A percentile compares a stretch with the other conserved stretches of the same genome.
Evolutionary conservation across 64 coral and sea anemone species (phyloP).

Genomic region (Montipora capricornis): DNA sequence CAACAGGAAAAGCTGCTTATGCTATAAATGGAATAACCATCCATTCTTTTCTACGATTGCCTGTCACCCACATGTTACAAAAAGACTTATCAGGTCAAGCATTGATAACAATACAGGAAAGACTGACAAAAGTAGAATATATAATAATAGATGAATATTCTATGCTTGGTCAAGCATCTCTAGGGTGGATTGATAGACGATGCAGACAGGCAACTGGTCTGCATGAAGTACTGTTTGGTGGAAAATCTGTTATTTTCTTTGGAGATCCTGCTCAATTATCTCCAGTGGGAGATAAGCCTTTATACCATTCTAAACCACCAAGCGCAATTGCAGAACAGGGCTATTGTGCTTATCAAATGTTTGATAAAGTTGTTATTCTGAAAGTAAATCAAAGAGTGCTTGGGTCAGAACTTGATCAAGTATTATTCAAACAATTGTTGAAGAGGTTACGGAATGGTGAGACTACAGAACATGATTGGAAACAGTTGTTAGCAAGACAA

Average conservation of each 20-base stretch:
- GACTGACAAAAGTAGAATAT: too few species aligned
- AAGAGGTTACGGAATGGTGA: neutral
- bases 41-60: conserved; percentile 2
- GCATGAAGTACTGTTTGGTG: too few species aligned
- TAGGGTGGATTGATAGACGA: conserved; percentile 58
- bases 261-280: conserved; percentile 2
- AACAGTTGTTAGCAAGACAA: neutral
- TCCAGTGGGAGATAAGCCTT: neutral
- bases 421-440: neutral
- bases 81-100: too few species aligned
- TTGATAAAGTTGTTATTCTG: neutral
- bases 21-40: conserved; percentile 28
- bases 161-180: conserved; percentile 55
- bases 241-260: conserved; percentile 49
- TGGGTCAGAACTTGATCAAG: neutral
- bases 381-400: neutral
- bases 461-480: neutral
- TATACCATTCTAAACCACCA: conserved; percentile 19
- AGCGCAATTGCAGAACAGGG: too few species aligned
- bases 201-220: too few species aligned
- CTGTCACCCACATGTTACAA: neutral
- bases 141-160: conserved; percentile 13
- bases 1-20: conserved; percentile 53
- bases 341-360: too few species aligned
- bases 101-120: too few species aligned